These are phyloP conservation scores for Halocynthia roretzi DNA, from an alignment of 23 tunicate species.

Conservation along the genomic window DNA sequence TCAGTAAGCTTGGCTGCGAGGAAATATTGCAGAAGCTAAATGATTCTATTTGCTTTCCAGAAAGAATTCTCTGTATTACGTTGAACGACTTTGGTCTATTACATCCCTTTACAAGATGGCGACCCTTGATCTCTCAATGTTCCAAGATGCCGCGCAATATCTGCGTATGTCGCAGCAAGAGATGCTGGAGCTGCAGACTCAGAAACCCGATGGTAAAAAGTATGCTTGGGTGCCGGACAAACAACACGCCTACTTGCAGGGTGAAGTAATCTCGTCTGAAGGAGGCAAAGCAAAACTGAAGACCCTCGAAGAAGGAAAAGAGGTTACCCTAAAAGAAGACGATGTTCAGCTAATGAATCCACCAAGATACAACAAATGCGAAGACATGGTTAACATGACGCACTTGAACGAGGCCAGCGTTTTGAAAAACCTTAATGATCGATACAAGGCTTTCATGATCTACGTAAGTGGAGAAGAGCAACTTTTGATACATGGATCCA, in stretches of 20 bases:
- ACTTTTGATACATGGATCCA: too few relatives aligned
- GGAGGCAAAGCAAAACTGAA: constrained; percentile 61
- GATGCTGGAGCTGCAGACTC: constrained; percentile 46
- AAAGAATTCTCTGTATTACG: too few relatives aligned
- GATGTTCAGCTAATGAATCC: constrained; percentile 81
- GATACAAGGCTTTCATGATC: constrained; percentile 83
- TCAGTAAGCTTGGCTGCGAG: too few relatives aligned
- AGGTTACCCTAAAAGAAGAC: constrained; percentile 59
- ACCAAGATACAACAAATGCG: constrained; percentile 80
- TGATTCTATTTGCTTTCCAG: too few relatives aligned
- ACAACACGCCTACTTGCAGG: constrained; percentile 52
- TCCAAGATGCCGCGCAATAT: constrained; percentile 69
- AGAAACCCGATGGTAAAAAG: constrained; percentile 81
- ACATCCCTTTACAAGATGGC: constrained; percentile 25
- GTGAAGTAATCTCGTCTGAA: constrained; percentile 53
- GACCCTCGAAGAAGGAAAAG: constrained; percentile 54
- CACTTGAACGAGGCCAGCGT: constrained; percentile 90
- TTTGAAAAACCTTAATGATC: constrained; percentile 57
- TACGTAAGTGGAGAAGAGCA: constrained; percentile 35
- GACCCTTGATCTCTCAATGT: constrained; percentile 56
- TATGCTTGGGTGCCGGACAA: constrained; percentile 79
- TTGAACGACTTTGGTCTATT: too few relatives aligned
- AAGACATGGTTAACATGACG: constrained; percentile 95
- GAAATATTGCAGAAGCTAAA: too few relatives aligned
- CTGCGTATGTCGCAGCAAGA: constrained; percentile 66